Conservation (phyloP, 2,113 vertebrate species). For the Dasyornis broadbenti region DNA sequence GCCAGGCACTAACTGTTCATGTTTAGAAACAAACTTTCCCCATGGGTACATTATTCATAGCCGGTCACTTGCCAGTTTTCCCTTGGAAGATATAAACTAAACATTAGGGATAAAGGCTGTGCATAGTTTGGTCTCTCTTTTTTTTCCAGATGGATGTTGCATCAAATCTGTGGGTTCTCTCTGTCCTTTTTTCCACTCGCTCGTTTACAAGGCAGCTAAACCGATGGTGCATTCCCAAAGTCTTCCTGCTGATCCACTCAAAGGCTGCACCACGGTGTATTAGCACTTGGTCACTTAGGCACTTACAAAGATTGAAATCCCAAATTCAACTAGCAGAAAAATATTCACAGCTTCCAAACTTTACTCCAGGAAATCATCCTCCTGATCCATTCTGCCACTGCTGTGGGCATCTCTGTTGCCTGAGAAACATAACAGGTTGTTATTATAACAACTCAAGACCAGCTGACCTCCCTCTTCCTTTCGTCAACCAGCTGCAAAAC, state of each 20-base stretch:
- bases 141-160: neutral
- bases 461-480: constrained; percentile 30
- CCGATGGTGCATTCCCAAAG: neutral
- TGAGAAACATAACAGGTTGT: constrained; percentile 43
- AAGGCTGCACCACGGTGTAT: neutral
- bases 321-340: neutral
- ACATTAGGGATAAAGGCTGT: neutral
- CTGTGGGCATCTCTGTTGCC: constrained; percentile 14
- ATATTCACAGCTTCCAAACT: neutral
- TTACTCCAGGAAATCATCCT: constrained; percentile 11
- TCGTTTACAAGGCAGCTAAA: neutral
- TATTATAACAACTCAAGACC: constrained; percentile 24
- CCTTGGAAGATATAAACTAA: constrained; percentile 37
- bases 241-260: neutral
- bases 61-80: constrained; percentile 41
- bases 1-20: constrained; percentile 32
- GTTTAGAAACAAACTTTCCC: constrained; percentile 56
- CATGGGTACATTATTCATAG: constrained; percentile 56
- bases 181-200: neutral
- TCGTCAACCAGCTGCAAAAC: neutral
- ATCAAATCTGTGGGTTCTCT: neutral
- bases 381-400: neutral
- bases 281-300: neutral
- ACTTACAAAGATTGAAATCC: neutral
- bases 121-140: neutral